These are phyloP conservation scores for Lates calcarifer DNA, from an alignment of 2,113 vertebrate species.

Conservation along the genomic window DNA sequence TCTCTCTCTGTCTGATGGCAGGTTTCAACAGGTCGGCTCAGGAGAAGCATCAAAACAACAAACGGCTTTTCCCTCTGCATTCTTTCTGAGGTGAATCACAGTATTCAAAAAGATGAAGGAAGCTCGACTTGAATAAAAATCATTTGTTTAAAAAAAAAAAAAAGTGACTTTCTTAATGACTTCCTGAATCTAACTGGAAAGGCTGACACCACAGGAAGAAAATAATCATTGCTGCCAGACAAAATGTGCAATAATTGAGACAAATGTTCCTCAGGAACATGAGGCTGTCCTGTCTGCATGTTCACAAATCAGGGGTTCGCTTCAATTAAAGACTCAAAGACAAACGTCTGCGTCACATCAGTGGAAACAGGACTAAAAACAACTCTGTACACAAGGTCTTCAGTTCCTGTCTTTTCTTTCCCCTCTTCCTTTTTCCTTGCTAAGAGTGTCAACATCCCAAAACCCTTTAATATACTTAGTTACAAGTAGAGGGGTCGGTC, in stretches of 20 bases:
- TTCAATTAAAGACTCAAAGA: not conserved
- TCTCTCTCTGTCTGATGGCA: slow-evolving; percentile 7
- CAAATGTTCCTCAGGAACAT: not conserved
- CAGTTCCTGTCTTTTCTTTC: not conserved
- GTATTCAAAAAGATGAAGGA: not conserved
- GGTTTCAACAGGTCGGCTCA: slow-evolving; percentile 56
- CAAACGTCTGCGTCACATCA: not conserved
- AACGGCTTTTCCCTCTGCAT: not conserved
- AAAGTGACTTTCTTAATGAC: not conserved
- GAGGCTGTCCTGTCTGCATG: not conserved
- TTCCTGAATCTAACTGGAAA: slow-evolving; percentile 11
- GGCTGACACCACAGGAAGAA: not conserved
- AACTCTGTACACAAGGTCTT: not conserved
- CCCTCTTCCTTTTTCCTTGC: not conserved
- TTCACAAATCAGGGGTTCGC: not conserved
- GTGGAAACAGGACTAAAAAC: not conserved
- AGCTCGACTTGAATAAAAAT: slow-evolving; percentile 1
- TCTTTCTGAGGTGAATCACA: not conserved
- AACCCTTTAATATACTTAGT: not conserved
- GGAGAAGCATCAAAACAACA: not conserved
- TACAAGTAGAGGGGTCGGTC: too few species aligned
- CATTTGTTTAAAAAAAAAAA: not conserved
- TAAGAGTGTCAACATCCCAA: not conserved
- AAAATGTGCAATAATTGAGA: slow-evolving; percentile 19
- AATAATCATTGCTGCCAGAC: not conserved